phyloP scores from a whole-genome alignment of 2,888 invertebrate genomes.

The Sipha maydis region DNA sequence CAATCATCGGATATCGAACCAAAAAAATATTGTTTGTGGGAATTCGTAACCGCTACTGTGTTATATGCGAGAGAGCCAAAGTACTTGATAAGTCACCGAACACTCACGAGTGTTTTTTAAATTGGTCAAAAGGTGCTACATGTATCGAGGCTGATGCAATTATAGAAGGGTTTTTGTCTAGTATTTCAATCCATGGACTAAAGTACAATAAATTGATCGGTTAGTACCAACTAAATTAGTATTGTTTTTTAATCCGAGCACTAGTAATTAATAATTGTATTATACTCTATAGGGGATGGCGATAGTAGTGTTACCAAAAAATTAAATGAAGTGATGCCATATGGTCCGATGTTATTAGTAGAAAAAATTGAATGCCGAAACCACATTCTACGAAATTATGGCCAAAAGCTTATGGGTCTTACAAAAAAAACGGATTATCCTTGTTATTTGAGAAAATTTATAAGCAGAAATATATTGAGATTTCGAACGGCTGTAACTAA shows the following conservation, averaged over 20 bases:
- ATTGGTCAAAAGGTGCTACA: too few species aligned
- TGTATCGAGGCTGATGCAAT: conserved; percentile 5
- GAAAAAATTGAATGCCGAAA: conserved; percentile 59
- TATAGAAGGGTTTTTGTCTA: conserved; percentile 10
- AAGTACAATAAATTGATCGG: conserved; percentile 26
- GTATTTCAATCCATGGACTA: conserved; percentile 10
- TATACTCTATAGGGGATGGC: conserved; percentile 30
- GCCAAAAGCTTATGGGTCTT: conserved; percentile 34
- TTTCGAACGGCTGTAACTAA: conserved; percentile 60
- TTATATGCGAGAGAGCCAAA: too few species aligned
- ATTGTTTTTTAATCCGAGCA: conserved; percentile 1
- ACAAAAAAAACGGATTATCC: conserved; percentile 30
- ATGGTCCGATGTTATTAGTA: conserved; percentile 57
- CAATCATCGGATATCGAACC: conserved; percentile 23
- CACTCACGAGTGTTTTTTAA: too few species aligned
- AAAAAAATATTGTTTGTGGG: conserved; percentile 32
- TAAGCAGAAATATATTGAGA: conserved; percentile 61
- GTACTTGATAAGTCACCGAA: too few species aligned
- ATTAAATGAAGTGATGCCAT: too few species aligned
- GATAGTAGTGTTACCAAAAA: too few species aligned
- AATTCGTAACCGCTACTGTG: conserved; percentile 26
- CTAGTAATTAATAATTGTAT: conserved; percentile 8
- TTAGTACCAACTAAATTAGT: conserved; percentile 14
- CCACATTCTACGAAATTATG: conserved; percentile 47
- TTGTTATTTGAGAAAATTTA: conserved; percentile 39